Conservation (phyloP, 64 coral and sea anemone genomes). For the Platygyra sinensis region DNA sequence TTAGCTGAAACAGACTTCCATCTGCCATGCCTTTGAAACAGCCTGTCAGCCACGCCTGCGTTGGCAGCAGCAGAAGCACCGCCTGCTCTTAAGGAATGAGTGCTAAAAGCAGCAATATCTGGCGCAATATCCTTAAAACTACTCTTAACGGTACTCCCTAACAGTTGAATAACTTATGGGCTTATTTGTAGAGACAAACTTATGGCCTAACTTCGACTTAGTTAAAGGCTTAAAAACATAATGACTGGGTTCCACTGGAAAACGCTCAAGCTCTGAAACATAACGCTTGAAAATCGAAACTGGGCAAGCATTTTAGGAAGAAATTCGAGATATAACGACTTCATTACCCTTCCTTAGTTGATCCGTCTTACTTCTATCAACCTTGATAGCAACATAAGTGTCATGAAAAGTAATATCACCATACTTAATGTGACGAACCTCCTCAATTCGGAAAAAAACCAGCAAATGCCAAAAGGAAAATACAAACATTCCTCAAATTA, state of each 20-base stretch:
- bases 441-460: background rate
- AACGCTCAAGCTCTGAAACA: too few relatives aligned
- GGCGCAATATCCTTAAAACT: conserved; percentile 29
- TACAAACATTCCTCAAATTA: conserved; percentile 53
- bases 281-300: too few relatives aligned
- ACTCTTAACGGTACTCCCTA: conserved; percentile 18
- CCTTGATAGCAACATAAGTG: background rate
- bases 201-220: background rate
- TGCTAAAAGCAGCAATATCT: background rate
- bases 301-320: too few relatives aligned
- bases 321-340: too few relatives aligned
- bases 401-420: too few relatives aligned
- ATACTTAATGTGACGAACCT: too few relatives aligned
- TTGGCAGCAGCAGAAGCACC: conserved; percentile 24
- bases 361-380: conserved; percentile 2
- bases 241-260: background rate
- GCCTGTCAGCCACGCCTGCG: background rate
- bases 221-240: background rate
- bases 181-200: background rate
- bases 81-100: conserved; percentile 35
- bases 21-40: conserved; percentile 40
- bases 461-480: conserved; percentile 18
- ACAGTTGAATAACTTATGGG: conserved; percentile 36
- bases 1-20: conserved; percentile 26
- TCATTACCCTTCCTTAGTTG: background rate